Base-by-base conservation (phyloP, 2,888 invertebrate genomes). In the Latrodectus hesperus region DNA sequence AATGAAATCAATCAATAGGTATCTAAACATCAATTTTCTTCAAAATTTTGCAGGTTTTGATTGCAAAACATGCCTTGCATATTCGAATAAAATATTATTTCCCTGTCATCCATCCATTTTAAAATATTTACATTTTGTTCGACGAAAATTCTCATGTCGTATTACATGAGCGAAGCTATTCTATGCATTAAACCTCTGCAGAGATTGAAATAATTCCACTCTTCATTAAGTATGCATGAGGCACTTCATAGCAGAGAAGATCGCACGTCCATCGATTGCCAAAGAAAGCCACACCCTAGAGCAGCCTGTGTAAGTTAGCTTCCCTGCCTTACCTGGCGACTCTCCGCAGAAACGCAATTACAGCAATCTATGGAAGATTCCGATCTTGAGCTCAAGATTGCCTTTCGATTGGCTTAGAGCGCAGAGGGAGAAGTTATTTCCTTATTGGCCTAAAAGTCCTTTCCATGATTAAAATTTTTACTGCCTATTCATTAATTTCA, bases 201-300 rank as follows among this genome's bases (percentile, higher is more conserved):
- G 38, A 38, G 4, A 6, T 38, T 38, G 38, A 60, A 60, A 60
- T 12, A 9, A 60, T 60, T 60, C 60, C n/a, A n/a, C 60, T 67
- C 71, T 74, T 77, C 79, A 85, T 85, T 72, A 85, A 60, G 75
- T 75, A 86, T 86, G 76, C 71, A 86, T 86, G 53, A 71, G 17
- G 17, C 75, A 80, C 81, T 81, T 86, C 67, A 65, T 26, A 64
- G 38, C 55, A 75, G 71, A 38, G 67, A 22, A 72, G 78, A 78
- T 72, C 73, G 68, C 79, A 49, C 12, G 16, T 49, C 10, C 65
- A 86, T 86, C 86, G 86, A 86, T 86, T 71, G 80, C 22, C 22
- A 51, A 26, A 52, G 70, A 76, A 55, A 81, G 72, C 86, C 86
- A 86, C 86, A 86, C 86, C 86, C 86, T 74, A 72, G 51, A 12